phyloP scores from a whole-genome alignment of 2,888 invertebrate species.

The Drosophila koepferae region DNA sequence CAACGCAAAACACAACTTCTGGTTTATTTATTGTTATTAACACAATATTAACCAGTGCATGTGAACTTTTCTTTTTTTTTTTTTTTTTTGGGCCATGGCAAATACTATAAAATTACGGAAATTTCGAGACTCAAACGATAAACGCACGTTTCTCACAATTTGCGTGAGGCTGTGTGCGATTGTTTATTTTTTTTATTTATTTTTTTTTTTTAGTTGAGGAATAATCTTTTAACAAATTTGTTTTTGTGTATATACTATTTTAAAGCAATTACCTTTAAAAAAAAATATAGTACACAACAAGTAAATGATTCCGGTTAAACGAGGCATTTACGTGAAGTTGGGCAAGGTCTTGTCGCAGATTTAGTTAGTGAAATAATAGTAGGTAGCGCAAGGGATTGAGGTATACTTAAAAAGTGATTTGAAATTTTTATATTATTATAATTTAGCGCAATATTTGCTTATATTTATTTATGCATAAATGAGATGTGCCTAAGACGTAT shows the following conservation, averaged over 20 bases:
- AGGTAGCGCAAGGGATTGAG: not conserved
- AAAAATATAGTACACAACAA: conserved; percentile 18
- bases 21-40: conserved; percentile 13
- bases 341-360: conserved; percentile 56
- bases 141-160: conserved; percentile 55
- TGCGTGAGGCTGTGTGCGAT: conserved; percentile 13
- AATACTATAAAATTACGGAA: conserved; percentile 64
- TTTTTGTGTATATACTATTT: conserved; percentile 5
- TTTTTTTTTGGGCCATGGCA: conserved; percentile 64
- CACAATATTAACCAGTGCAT: conserved; percentile 57
- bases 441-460: not conserved
- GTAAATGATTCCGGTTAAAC: conserved; percentile 39
- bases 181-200: not conserved
- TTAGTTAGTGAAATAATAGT: not conserved
- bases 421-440: not conserved
- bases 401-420: not conserved
- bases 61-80: conserved; percentile 53
- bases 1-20: not conserved
- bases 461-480: not conserved
- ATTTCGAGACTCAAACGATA: conserved; percentile 41
- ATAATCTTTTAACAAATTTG: conserved; percentile 7
- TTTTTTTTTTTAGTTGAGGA: conserved; percentile 13
- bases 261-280: conserved; percentile 37
- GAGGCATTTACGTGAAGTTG: conserved; percentile 44
- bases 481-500: not conserved